Conservation (phyloP, 1,140 invertebrate species). For the Galleria mellonella region DNA sequence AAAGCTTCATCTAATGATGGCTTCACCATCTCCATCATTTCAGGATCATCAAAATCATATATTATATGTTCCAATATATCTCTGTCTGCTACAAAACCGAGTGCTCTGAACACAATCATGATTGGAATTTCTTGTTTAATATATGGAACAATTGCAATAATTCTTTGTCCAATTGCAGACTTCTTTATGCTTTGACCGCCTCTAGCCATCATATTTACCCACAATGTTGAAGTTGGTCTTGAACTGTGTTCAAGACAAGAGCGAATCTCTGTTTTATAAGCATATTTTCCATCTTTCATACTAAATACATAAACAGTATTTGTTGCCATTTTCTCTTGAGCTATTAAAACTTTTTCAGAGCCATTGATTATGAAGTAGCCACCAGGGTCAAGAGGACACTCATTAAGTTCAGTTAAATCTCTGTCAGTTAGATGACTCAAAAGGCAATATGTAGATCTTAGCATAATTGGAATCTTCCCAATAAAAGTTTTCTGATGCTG, state of each 20-base stretch:
- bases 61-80: constrained; percentile 99
- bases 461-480: constrained; percentile 99
- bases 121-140: constrained; percentile 99
- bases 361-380: constrained; percentile 98
- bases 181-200: constrained; percentile 97
- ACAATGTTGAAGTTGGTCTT: constrained; percentile 96
- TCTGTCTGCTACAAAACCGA: constrained; percentile 98
- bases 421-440: constrained; percentile 95
- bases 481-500: constrained; percentile 99
- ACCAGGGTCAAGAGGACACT: constrained; percentile 98
- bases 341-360: constrained; percentile 97
- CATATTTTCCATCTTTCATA: constrained; percentile 98
- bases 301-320: constrained; percentile 99
- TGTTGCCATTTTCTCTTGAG: constrained; percentile 99
- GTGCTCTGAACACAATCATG: constrained; percentile 97
- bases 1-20: constrained; percentile 99
- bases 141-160: constrained; percentile 98
- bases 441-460: constrained; percentile 97
- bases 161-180: constrained; percentile 97
- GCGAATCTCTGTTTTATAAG: constrained; percentile 97
- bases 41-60: constrained; percentile 99
- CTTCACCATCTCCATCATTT: constrained; percentile 99
- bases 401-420: constrained; percentile 98
- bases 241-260: constrained; percentile 96
- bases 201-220: constrained; percentile 99